Conservation (phyloP, 2,888 invertebrate genomes). For the Philaethria dido region DNA sequence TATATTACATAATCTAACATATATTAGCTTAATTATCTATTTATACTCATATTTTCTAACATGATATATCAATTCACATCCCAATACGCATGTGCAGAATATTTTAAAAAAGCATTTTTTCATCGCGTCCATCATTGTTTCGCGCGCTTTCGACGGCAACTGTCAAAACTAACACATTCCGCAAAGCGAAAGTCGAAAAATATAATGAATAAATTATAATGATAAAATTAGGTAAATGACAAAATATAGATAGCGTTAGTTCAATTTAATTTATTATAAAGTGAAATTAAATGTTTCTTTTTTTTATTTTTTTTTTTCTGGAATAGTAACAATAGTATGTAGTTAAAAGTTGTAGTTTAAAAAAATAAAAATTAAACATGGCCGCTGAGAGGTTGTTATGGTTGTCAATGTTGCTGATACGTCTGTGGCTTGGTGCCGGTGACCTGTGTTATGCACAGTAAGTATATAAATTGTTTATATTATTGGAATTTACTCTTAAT, state of each 20-base stretch:
- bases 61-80: neutral
- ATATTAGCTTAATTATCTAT: neutral
- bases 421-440: constrained; percentile 74
- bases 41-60: neutral
- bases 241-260: constrained; percentile 38
- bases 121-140: constrained; percentile 62
- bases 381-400: constrained; percentile 68
- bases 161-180: constrained; percentile 53
- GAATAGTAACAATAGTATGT: constrained; percentile 30
- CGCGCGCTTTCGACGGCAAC: constrained; percentile 62
- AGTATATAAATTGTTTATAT: constrained; percentile 51
- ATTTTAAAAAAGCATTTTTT: constrained; percentile 47
- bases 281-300: constrained; percentile 33
- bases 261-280: constrained; percentile 36
- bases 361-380: constrained; percentile 53
- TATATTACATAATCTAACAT: no score
- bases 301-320: constrained; percentile 32
- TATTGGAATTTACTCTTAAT: neutral
- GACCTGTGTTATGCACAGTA: constrained; percentile 81
- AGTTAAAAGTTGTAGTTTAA: constrained; percentile 33
- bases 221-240: constrained; percentile 32
- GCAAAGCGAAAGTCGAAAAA: constrained; percentile 12
- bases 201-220: constrained; percentile 34
- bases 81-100: constrained; percentile 44
- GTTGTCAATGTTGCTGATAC: constrained; percentile 66